Percentiles rank a stretch among this genome's conserved stretches.
Evolutionary conservation across 2,888 invertebrate species (phyloP).

Genomic region (Harmothoe impar): DNA sequence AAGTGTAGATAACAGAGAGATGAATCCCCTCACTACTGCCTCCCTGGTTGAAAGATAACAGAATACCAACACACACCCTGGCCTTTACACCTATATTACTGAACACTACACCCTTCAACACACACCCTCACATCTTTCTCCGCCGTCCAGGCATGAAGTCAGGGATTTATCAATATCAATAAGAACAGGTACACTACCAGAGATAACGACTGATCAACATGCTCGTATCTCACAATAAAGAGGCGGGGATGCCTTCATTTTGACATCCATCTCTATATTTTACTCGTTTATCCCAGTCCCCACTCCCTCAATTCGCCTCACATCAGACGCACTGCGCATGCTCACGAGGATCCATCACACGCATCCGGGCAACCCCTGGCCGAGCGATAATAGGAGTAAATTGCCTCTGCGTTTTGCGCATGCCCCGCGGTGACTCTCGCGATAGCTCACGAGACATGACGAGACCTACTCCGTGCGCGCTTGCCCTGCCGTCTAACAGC

Average conservation of each 20-base stretch:
- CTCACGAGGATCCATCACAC: slow-evolving; percentile 51
- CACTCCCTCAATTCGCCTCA: slow-evolving; percentile 43
- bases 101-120: not conserved
- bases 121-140: not conserved
- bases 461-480: not conserved
- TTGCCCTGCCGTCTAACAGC: not conserved
- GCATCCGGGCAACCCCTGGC: not conserved
- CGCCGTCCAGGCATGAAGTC: not conserved
- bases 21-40: not conserved
- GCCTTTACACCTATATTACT: not conserved
- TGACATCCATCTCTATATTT: slow-evolving; percentile 50
- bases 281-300: slow-evolving; percentile 19
- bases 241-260: slow-evolving; percentile 33
- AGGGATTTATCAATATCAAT: slow-evolving; percentile 48
- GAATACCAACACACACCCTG: not conserved
- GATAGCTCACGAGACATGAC: slow-evolving; percentile 32
- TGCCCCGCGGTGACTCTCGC: slow-evolving; percentile 27
- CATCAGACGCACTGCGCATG: slow-evolving; percentile 49
- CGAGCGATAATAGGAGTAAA: slow-evolving; percentile 45
- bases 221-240: slow-evolving; percentile 30
- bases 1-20: not conserved
- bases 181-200: slow-evolving; percentile 38
- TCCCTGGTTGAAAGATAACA: not conserved
- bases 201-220: slow-evolving; percentile 15
- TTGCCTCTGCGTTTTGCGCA: slow-evolving; percentile 44